These are phyloP conservation scores for Latrodectus elegans DNA, from an alignment of 2,888 invertebrate species.

Conservation along the genomic window DNA sequence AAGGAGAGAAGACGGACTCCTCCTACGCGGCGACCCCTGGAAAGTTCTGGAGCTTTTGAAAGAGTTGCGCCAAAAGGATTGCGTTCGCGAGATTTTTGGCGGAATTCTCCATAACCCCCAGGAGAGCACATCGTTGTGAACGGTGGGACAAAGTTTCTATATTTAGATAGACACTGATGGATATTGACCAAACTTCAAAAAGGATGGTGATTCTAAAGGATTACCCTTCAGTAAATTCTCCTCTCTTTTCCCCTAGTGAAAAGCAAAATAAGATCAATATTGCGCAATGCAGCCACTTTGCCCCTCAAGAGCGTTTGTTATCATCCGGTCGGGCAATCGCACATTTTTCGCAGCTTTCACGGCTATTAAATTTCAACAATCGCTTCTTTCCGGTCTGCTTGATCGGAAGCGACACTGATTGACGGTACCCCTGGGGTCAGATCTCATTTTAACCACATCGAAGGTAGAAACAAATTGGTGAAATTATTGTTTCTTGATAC, in stretches of 20 bases:
- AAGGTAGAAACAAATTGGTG: too few relatives aligned
- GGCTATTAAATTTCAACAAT: conserved; percentile 67
- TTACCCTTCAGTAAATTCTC: conserved; percentile 10
- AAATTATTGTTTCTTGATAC: too few relatives aligned
- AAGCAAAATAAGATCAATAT: conserved; percentile 66
- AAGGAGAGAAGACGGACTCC: conserved; percentile 25
- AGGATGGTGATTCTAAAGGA: neutral
- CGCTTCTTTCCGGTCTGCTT: conserved; percentile 27
- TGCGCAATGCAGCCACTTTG: conserved; percentile 68
- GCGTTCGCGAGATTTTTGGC: conserved; percentile 6
- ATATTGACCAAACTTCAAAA: conserved; percentile 59
- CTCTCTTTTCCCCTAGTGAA: conserved; percentile 8
- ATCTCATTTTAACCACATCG: too few relatives aligned
- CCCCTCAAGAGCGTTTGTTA: conserved; percentile 60
- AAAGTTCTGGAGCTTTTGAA: neutral
- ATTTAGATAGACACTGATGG: conserved; percentile 66
- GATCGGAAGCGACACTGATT: neutral
- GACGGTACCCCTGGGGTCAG: neutral
- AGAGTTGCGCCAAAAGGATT: conserved; percentile 3
- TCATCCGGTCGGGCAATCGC: conserved; percentile 38
- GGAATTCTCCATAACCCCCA: conserved; percentile 50
- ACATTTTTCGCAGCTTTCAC: conserved; percentile 67
- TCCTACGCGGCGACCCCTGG: neutral
- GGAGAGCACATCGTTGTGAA: neutral
- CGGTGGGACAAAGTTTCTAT: conserved; percentile 63